A percentile compares a stretch with the other conserved stretches of the same genome.
phyloP scores from a whole-genome alignment of 2,888 invertebrate genomes.

The Mongoloraphidia duomilia region DNA sequence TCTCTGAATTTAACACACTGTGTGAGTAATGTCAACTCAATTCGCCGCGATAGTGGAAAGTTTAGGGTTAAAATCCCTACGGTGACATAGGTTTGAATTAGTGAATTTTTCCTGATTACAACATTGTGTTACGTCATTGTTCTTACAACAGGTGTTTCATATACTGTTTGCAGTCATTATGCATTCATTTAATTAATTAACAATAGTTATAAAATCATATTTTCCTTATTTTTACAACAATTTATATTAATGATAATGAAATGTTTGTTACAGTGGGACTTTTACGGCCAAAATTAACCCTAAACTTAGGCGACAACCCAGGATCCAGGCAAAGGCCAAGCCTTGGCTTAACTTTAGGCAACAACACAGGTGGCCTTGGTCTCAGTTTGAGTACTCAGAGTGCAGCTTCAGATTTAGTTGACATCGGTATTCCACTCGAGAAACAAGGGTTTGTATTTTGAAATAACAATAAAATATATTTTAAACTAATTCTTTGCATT shows the following conservation, averaged over 20 bases:
- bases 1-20: no score
- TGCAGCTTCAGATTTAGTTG: slow-evolving; percentile 56
- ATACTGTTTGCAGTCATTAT: no score
- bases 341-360: slow-evolving; percentile 25
- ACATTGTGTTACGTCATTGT: no score
- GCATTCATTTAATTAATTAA: no score
- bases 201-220: no score
- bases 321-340: slow-evolving; percentile 28
- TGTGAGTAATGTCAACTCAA: no score
- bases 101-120: no score
- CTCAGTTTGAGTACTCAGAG: slow-evolving; percentile 35
- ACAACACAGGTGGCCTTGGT: slow-evolving; percentile 25
- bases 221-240: no score
- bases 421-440: slow-evolving; percentile 67
- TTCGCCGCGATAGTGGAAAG: no score
- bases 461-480: not conserved
- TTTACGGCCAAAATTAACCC: slow-evolving; percentile 58
- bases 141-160: no score
- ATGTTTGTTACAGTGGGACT: slow-evolving; percentile 23
- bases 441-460: slow-evolving; percentile 57
- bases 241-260: not conserved
- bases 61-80: no score
- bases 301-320: slow-evolving; percentile 48
- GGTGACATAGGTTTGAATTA: no score
- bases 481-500: slow-evolving; percentile 3